Evolutionary conservation across 2,888 invertebrate genomes (phyloP), one percentile per base, ranked within the genome.

Genomic region (Hesperia comma): DNA sequence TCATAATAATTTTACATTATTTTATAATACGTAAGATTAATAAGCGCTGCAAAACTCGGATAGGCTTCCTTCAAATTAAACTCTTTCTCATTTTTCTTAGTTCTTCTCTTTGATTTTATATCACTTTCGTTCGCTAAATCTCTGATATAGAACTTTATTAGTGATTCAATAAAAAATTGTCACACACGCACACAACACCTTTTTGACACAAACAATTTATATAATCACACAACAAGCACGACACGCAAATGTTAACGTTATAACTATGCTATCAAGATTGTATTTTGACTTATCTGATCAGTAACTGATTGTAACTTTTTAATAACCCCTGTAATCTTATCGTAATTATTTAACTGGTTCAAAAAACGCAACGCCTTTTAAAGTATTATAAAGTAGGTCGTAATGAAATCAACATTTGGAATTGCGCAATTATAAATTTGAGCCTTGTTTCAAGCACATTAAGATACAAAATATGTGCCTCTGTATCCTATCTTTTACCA

Each of bases 301-400:
- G 46, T 12, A 49, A 57, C 40, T 17, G 15, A 10, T 41, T 19
- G 33, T 55, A 33, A 49, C 49, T 63, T 56, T 19, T 26, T 15
- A 37, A 37, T 37, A 46, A 49, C 37, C 21, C 17, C 15, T 51
- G 12, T 56, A 37, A 64, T 64, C 40, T 58, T 41, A 64, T 64
- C 64, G 37, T 12, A 41, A 46, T 54, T 56, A 53, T 58, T 58
- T 15, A 53, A 64, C 58, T 53, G 51, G 51, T 58, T 43, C 40
- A 58, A 64, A 21, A 51, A 64, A 64, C 58, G 64, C 64, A 58
- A 58, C 14, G 56, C 32, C 21, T 64, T 58, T 63, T 54, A 60
- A 51, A 64, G 14, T 17, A 32, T 64, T 64, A 53, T 54, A 60
- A 64, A 64, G 26, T 54, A 51, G 64, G 64, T 66, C 64, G 60